Base-by-base conservation (phyloP, 2,113 vertebrate species). In the Hymenochirus boettgeri region DNA sequence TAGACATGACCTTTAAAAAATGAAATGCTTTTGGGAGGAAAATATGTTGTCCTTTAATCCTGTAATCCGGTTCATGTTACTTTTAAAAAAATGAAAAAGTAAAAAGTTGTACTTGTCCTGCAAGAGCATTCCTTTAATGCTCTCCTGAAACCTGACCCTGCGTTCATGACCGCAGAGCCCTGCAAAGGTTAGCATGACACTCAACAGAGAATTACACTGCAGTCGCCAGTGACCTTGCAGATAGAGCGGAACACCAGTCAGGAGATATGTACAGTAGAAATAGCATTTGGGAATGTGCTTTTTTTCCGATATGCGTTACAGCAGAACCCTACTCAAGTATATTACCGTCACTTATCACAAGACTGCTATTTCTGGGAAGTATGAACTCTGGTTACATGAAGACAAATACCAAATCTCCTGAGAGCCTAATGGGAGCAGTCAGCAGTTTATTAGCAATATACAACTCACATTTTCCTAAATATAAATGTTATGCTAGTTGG, bases 261-360 rank as follows among this genome's bases (percentile, higher is more conserved):
- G 25, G 22, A 46, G 62, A 31, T 63, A n/a, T n/a, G n/a, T n/a
- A 45, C 50, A 55, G 50, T 65, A 56, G 19, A 57, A 65, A 53
- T 29, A 42, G 62, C 25, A 22, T 22, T 7, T 45, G 18, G 15
- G 11, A 7, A n/a, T 56, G 21, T 56, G 27, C 21, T 6, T n/a
- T n/a, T 2, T 39, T 7, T n/a, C 2, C 9, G 13, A 21, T n/a
- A 17, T 23, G 45, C 39, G 33, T 31, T 42, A 19, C 54, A 66
- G 64, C 17, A 59, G n/a, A 27, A 15, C 18, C 17, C 2, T 10
- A n/a, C 23, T 2, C 45, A n/a, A 3, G 27, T 8, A 23, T 35
- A 52, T 26, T 57, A 29, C 33, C 37, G 45, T 51, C 57, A 51
- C 55, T 58, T 6, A 59, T 66, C 64, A 66, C 64, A 57, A 47